Conservation (phyloP, 2,888 invertebrate species). For the Subacronicta megacephala region DNA sequence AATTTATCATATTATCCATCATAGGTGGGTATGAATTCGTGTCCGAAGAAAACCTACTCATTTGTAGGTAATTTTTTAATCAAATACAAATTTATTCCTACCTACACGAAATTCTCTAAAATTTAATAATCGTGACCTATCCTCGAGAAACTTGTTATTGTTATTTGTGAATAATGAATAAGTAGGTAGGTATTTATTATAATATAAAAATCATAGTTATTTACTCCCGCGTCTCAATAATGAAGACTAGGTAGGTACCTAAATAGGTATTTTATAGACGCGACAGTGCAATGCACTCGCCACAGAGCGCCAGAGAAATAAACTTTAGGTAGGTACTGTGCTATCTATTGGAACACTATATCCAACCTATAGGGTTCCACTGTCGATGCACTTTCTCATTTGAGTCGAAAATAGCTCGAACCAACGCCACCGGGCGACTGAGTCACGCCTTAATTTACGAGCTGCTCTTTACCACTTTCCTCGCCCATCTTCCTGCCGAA, state of each 20-base stretch:
- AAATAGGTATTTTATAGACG: conserved; percentile 6
- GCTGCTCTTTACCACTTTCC: conserved; percentile 67
- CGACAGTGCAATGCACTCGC: conserved; percentile 56
- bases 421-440: conserved; percentile 62
- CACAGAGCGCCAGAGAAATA: conserved; percentile 48
- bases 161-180: not conserved
- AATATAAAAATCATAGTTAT: not conserved
- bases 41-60: not conserved
- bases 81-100: conserved; percentile 20
- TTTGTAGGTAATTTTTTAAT: conserved; percentile 17
- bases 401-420: conserved; percentile 82
- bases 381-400: conserved; percentile 83
- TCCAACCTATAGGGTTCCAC: conserved; percentile 48
- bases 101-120: conserved; percentile 19
- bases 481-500: conserved; percentile 66
- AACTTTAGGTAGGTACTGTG: conserved; percentile 15
- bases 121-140: not conserved
- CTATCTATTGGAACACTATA: conserved; percentile 37
- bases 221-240: not conserved
- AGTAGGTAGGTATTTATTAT: too few relatives aligned
- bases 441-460: conserved; percentile 84
- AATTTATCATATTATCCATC: conserved; percentile 9
- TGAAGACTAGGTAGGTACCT: too few relatives aligned
- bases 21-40: conserved; percentile 26
- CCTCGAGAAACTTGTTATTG: not conserved